Conservation (phyloP, 1,140 invertebrate species). For the Trissolcus basalis region DNA sequence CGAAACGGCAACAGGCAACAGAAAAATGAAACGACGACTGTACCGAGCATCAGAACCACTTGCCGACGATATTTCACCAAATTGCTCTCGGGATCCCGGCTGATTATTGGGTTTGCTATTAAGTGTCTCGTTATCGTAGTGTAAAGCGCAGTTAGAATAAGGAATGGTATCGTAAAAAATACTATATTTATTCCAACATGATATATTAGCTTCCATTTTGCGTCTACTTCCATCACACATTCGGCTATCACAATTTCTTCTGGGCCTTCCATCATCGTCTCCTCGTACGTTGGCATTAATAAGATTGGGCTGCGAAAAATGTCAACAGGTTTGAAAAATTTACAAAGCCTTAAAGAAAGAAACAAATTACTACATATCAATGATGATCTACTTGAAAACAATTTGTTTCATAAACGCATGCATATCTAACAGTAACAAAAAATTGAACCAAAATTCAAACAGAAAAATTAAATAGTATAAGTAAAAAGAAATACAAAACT, state of each 20-base stretch:
- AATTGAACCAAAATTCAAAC: no score
- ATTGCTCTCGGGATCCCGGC: slow-evolving; percentile 78
- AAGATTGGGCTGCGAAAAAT: slow-evolving; percentile 77
- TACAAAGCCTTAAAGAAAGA: neutral
- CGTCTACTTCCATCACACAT: slow-evolving; percentile 82
- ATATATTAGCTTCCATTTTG: slow-evolving; percentile 83
- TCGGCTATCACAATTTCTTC: slow-evolving; percentile 77
- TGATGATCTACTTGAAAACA: no score
- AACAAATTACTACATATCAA: no score
- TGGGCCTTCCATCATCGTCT: slow-evolving; percentile 65
- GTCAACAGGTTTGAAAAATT: neutral
- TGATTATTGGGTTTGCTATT: slow-evolving; percentile 79
- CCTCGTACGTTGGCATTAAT: slow-evolving; percentile 76
- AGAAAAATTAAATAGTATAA: no score
- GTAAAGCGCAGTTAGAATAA: slow-evolving; percentile 86
- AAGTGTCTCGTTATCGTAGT: slow-evolving; percentile 85
- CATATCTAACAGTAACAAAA: no score
- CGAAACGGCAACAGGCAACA: slow-evolving; percentile 90
- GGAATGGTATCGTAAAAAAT: slow-evolving; percentile 86
- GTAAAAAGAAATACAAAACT: no score
- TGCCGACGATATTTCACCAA: slow-evolving; percentile 81
- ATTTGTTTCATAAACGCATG: no score
- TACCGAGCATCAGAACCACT: slow-evolving; percentile 88
- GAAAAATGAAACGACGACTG: slow-evolving; percentile 91
- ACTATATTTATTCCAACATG: slow-evolving; percentile 82